A percentile compares a stretch with the other conserved stretches of the same genome.
These are phyloP conservation scores for Hirtodrosophila histrioides DNA, from an alignment of 2,888 invertebrate genomes.

Conservation along the genomic window DNA sequence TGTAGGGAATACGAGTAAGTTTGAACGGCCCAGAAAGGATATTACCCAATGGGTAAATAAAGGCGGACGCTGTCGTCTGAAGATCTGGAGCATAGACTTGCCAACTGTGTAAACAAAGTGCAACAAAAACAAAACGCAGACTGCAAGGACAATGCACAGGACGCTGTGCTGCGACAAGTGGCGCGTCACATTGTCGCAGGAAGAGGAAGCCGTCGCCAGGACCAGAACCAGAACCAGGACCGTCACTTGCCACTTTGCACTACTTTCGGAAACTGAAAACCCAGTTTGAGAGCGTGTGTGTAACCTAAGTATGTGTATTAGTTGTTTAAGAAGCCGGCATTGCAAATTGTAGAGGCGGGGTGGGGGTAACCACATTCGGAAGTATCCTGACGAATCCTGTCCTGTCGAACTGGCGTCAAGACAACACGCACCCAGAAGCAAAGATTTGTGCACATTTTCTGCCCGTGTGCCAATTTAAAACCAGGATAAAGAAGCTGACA, in stretches of 20 bases:
- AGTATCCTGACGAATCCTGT: conserved; percentile 17
- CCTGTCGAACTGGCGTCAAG: conserved; percentile 47
- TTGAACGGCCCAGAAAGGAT: conserved; percentile 21
- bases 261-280: conserved; percentile 52
- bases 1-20: no score
- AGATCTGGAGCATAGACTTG: conserved; percentile 17
- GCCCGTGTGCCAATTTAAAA: conserved; percentile 16
- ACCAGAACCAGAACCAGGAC: background rate
- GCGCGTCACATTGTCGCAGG: conserved; percentile 45
- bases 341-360: background rate
- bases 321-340: conserved; percentile 17
- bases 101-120: conserved; percentile 63
- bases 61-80: conserved; percentile 18
- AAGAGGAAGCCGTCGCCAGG: conserved; percentile 43
- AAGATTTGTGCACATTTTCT: conserved; percentile 37
- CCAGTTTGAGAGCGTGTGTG: conserved; percentile 32
- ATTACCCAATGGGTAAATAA: conserved; percentile 45
- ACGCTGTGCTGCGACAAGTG: conserved; percentile 50
- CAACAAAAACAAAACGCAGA: conserved; percentile 39
- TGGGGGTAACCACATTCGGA: conserved; percentile 30
- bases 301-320: conserved; percentile 32
- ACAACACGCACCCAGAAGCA: conserved; percentile 40
- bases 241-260: conserved; percentile 31
- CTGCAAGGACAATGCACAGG: conserved; percentile 24
- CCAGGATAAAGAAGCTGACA: conserved; percentile 11